A percentile compares a stretch with the other conserved stretches of the same genome.
Conservation (phyloP, 2,888 invertebrate species). For the Protophormia terraenovae region DNA sequence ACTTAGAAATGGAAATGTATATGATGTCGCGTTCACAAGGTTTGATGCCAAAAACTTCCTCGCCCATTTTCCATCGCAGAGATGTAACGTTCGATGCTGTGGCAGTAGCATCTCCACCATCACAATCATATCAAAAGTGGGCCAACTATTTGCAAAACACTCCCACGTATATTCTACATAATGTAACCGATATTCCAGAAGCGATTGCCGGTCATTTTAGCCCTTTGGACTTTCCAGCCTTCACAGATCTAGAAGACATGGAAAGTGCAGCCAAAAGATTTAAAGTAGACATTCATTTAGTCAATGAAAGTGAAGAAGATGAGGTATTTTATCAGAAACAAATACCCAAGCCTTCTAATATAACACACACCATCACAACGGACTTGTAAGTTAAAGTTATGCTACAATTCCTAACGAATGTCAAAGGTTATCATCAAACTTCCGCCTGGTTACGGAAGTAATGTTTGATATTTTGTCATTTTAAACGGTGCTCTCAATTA, state of each 20-base stretch:
- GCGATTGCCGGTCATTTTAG: slow-evolving; percentile 78
- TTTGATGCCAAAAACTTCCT: slow-evolving; percentile 78
- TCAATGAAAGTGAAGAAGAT: slow-evolving; percentile 16
- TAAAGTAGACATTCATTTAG: slow-evolving; percentile 70
- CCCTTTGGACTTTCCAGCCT: slow-evolving; percentile 75
- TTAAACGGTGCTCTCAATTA: neutral
- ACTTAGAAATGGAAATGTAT: slow-evolving; percentile 80
- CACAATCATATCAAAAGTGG: slow-evolving; percentile 75
- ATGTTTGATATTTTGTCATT: slow-evolving; percentile 1
- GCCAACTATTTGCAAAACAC: slow-evolving; percentile 74
- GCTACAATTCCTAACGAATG: neutral
- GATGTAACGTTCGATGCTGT: slow-evolving; percentile 46
- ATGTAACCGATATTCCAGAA: slow-evolving; percentile 76
- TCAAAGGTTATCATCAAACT: slow-evolving; percentile 22
- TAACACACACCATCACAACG: slow-evolving; percentile 39
- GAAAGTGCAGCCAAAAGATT: slow-evolving; percentile 75
- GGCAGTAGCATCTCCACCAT: slow-evolving; percentile 39
- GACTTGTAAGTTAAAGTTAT: slow-evolving; percentile 25
- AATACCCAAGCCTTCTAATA: slow-evolving; percentile 9
- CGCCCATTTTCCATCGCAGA: slow-evolving; percentile 74
- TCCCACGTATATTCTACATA: slow-evolving; percentile 75
- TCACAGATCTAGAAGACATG: slow-evolving; percentile 74
- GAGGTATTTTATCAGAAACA: slow-evolving; percentile 26
- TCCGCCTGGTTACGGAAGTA: slow-evolving; percentile 41
- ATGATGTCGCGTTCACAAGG: slow-evolving; percentile 76